Percentiles rank a stretch among this genome's conserved stretches.
These are phyloP conservation scores for Cryptoblepharus egeriae DNA, from an alignment of 2,797 vertebrate species.

Conservation along the genomic window DNA sequence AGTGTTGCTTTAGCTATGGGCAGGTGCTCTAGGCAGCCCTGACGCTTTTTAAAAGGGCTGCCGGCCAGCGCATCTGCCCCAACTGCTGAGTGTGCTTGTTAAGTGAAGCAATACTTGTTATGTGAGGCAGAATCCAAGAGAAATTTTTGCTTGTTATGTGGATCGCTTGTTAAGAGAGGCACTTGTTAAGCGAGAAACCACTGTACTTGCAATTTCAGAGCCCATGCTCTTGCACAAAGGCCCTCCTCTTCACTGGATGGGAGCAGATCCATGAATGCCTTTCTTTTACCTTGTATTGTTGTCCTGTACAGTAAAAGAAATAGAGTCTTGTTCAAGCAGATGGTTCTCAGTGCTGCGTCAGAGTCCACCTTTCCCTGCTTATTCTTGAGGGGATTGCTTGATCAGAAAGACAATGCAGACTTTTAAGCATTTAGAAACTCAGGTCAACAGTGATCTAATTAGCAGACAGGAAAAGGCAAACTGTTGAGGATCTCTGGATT, in stretches of 20 bases:
- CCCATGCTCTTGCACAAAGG: background rate
- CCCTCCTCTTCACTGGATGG: background rate
- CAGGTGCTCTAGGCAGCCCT: too few species aligned
- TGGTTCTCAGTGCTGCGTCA: too few species aligned
- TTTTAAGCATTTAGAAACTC: background rate
- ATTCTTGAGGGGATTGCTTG: background rate
- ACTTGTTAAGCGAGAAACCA: too few species aligned
- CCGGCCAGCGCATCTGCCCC: too few species aligned
- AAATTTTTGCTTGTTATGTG: too few species aligned
- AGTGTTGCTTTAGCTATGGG: too few species aligned
- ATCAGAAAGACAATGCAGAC: background rate
- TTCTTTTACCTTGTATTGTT: background rate
- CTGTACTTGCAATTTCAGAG: background rate
- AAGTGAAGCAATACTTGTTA: too few species aligned
- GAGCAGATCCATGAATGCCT: background rate
- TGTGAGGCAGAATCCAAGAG: too few species aligned
- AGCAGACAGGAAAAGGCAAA: conserved; percentile 31
- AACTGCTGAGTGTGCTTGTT: too few species aligned
- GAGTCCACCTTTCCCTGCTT: background rate
- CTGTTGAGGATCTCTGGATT: background rate
- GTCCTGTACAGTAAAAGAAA: background rate
- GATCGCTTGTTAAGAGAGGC: too few species aligned
- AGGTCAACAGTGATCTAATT: conserved; percentile 32
- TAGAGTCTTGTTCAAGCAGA: background rate
- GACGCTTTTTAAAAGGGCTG: too few species aligned